Evolutionary conservation across 2,888 invertebrate species (phyloP).

Genomic region (Trypoxylon attenuatum): DNA sequence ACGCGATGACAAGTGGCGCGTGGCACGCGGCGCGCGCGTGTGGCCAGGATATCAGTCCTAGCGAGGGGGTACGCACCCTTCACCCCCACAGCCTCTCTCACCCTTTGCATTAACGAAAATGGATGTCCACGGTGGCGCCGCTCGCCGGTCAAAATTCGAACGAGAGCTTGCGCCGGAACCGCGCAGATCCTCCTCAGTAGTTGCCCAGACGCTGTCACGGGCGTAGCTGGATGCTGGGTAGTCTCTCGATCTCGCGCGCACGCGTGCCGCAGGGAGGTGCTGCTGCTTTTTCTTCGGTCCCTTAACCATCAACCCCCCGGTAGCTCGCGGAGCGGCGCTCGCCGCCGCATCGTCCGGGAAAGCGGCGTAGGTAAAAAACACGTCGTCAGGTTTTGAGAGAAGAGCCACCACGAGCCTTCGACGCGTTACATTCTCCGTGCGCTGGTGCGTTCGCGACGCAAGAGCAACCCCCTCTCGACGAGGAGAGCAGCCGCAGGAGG

Average conservation of each 20-base stretch:
- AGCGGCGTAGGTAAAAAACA: not conserved
- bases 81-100: too few relatives aligned
- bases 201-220: constrained; percentile 72
- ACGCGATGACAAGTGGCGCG: not conserved
- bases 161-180: constrained; percentile 70
- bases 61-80: constrained; percentile 15
- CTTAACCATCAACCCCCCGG: constrained; percentile 46
- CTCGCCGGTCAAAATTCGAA: constrained; percentile 64
- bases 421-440: constrained; percentile 18
- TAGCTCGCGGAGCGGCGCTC: constrained; percentile 10
- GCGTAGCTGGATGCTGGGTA: constrained; percentile 71
- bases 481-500: constrained; percentile 37
- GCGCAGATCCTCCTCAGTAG: constrained; percentile 66
- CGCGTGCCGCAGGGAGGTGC: constrained; percentile 59
- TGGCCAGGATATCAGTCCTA: not conserved
- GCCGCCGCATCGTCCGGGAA: not conserved
- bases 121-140: constrained; percentile 60
- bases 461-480: too few relatives aligned
- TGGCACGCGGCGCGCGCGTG: not conserved
- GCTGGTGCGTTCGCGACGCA: too few relatives aligned
- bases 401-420: not conserved
- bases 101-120: constrained; percentile 32
- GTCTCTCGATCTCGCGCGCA: constrained; percentile 59
- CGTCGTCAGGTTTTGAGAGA: not conserved
- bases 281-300: constrained; percentile 59